These are phyloP conservation scores for Clivina fossor DNA, from an alignment of 2,888 invertebrate genomes.

Conservation along the genomic window DNA sequence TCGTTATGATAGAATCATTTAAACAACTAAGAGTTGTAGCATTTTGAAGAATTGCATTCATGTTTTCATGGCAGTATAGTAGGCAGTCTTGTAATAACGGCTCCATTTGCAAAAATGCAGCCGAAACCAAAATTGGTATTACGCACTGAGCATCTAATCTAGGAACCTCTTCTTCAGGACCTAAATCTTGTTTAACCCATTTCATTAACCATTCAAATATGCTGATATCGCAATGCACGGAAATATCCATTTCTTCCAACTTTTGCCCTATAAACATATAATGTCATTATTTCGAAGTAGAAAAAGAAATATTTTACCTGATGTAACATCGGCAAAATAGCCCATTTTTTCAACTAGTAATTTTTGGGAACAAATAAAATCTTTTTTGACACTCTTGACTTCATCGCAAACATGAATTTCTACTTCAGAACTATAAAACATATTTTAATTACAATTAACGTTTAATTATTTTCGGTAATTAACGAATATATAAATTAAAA, in stretches of 20 bases:
- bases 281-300: constrained; percentile 1
- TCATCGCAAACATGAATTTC: constrained; percentile 96
- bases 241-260: constrained; percentile 91
- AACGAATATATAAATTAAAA: too few species aligned
- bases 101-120: constrained; percentile 94
- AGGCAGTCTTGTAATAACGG: constrained; percentile 84
- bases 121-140: constrained; percentile 89
- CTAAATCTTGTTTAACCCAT: constrained; percentile 83
- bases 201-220: constrained; percentile 97
- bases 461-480: too few species aligned
- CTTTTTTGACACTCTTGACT: constrained; percentile 83
- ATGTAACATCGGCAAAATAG: constrained; percentile 88
- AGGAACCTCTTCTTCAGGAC: constrained; percentile 67
- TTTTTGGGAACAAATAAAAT: constrained; percentile 86
- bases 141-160: constrained; percentile 79
- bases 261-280: constrained; percentile 59
- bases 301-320: constrained; percentile 57
- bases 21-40: constrained; percentile 86
- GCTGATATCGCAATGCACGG: constrained; percentile 93
- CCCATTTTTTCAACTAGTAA: constrained; percentile 90
- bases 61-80: constrained; percentile 80
- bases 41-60: constrained; percentile 83
- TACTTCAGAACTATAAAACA: constrained; percentile 63
- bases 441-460: too few species aligned
- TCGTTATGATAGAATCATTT: constrained; percentile 73